These are phyloP conservation scores for Gulo gulo DNA, from an alignment of 2,113 vertebrate species.

Conservation along the genomic window DNA sequence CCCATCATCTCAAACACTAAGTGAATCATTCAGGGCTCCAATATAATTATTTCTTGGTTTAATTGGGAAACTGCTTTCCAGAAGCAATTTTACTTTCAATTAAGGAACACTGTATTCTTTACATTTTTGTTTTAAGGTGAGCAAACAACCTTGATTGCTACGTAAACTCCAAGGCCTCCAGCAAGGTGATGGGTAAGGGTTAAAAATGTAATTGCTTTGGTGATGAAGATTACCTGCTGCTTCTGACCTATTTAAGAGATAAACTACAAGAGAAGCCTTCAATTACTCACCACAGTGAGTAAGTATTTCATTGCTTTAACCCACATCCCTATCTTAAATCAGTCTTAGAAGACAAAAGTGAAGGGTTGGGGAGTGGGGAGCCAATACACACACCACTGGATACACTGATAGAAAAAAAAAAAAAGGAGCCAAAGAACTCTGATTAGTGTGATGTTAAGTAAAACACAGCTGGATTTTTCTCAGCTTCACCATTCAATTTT, in stretches of 20 bases:
- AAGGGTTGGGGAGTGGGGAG: neutral
- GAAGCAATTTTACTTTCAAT: conserved; percentile 1
- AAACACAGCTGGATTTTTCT: conserved; percentile 63
- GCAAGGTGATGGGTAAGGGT: conserved; percentile 58
- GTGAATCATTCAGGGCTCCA: neutral
- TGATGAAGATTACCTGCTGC: conserved; percentile 77
- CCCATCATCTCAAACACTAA: neutral
- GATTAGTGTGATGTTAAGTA: conserved; percentile 57
- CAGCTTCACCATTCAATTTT: conserved; percentile 22
- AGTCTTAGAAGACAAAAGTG: conserved; percentile 49
- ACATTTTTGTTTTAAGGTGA: conserved; percentile 35
- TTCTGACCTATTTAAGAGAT: conserved; percentile 82
- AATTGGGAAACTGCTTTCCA: conserved; percentile 16
- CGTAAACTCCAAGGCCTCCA: neutral
- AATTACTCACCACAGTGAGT: conserved; percentile 61
- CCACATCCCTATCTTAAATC: conserved; percentile 59
- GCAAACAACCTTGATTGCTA: neutral
- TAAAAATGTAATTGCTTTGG: conserved; percentile 79
- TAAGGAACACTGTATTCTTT: neutral
- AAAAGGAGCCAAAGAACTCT: conserved; percentile 62
- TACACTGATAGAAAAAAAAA: conserved; percentile 7
- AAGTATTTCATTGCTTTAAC: conserved; percentile 61
- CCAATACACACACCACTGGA: neutral
- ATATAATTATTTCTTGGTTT: neutral
- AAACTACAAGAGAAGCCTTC: conserved; percentile 71